Percentiles rank a stretch among this genome's conserved stretches.
Evolutionary conservation across 1,140 invertebrate genomes (phyloP).

Genomic region (Semibalanus balanoides): DNA sequence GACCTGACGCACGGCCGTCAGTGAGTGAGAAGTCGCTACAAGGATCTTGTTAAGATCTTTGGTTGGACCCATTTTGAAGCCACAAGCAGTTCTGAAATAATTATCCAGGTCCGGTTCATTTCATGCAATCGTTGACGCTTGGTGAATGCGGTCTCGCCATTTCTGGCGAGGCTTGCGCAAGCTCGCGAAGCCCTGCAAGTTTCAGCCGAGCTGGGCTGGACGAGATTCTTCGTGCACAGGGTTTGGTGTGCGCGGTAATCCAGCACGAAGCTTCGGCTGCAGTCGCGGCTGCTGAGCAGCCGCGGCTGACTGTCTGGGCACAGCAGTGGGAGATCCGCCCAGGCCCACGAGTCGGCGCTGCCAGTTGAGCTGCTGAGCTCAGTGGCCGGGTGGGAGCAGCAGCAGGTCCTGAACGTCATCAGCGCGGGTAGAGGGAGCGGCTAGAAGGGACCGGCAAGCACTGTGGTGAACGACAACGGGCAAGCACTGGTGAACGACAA

Average conservation of each 20-base stretch:
- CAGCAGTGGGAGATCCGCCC: background rate
- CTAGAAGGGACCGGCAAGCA: background rate
- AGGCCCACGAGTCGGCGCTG: background rate
- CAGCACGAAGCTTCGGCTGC: background rate
- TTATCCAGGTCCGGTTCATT: background rate
- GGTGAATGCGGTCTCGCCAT: background rate
- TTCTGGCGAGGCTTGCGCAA: background rate
- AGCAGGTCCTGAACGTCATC: too few relatives aligned
- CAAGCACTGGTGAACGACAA: background rate
- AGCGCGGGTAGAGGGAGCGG: background rate
- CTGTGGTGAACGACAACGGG: too few relatives aligned
- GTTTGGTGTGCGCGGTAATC: background rate
- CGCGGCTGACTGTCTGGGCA: background rate
- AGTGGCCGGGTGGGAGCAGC: too few relatives aligned
- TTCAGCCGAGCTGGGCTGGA: background rate
- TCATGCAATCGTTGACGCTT: background rate
- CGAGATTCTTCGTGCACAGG: background rate
- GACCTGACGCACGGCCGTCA: too few relatives aligned
- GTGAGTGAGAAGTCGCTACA: too few relatives aligned
- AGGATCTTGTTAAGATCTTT: too few relatives aligned
- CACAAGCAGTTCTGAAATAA: too few relatives aligned
- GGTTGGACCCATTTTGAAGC: too few relatives aligned
- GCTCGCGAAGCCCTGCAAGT: background rate
- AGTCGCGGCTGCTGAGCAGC: background rate
- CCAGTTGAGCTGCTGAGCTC: background rate